A percentile compares a stretch with the other conserved stretches of the same genome.
Conservation (phyloP, 2,888 invertebrate species). For the Muschampia plurimacula region DNA sequence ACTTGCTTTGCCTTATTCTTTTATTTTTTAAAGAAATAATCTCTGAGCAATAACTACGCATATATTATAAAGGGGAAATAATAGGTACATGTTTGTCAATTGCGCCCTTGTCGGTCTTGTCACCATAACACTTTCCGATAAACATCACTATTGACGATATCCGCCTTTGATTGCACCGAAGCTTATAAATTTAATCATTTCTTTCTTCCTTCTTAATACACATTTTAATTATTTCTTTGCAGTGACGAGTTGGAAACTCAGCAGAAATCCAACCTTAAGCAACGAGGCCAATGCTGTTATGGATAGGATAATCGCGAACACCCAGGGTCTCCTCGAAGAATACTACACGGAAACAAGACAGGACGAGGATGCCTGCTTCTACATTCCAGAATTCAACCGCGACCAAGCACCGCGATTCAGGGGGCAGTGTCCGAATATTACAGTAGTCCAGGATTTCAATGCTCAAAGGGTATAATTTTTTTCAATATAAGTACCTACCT, state of each 20-base stretch:
- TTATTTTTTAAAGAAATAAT: no score
- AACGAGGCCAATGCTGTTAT: constrained; percentile 53
- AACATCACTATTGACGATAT: no score
- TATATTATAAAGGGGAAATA: no score
- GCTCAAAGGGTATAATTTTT: constrained; percentile 54
- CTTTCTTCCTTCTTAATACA: not conserved
- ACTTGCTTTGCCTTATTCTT: no score
- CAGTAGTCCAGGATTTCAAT: constrained; percentile 60
- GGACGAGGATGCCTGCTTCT: constrained; percentile 69
- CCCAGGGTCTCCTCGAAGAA: constrained; percentile 62
- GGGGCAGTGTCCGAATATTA: constrained; percentile 64
- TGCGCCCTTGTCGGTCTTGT: no score
- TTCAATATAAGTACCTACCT: no score
- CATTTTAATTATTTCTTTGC: constrained; percentile 32
- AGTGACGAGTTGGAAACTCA: constrained; percentile 77
- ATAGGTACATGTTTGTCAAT: no score
- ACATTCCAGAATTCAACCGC: constrained; percentile 60
- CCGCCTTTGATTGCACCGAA: no score
- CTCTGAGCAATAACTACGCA: no score
- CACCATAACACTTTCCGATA: no score
- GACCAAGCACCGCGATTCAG: constrained; percentile 61
- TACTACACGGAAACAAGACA: constrained; percentile 67
- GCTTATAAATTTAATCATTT: no score
- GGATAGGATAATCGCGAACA: constrained; percentile 53
- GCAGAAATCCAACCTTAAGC: constrained; percentile 57